These are phyloP conservation scores for Eupeodes latifasciatus DNA, from an alignment of 2,888 invertebrate species.

Conservation along the genomic window DNA sequence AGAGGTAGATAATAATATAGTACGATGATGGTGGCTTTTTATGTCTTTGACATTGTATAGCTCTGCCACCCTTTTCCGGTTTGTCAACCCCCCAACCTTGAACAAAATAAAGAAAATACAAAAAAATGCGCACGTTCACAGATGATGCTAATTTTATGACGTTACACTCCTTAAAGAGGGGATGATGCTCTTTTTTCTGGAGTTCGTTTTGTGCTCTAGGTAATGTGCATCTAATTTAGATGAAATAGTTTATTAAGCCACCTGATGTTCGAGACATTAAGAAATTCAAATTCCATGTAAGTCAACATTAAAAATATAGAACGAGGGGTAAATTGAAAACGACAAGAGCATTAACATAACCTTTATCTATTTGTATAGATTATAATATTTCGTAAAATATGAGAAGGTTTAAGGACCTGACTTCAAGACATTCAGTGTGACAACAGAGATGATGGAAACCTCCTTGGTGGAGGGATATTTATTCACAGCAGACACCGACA, in stretches of 20 bases:
- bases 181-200: constrained; percentile 24
- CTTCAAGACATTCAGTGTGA: not conserved
- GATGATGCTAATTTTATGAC: constrained; percentile 49
- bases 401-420: not conserved
- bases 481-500: not conserved
- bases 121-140: constrained; percentile 42
- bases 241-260: constrained; percentile 32
- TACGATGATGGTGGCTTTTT: constrained; percentile 10
- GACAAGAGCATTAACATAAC: constrained; percentile 15
- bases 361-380: not conserved
- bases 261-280: constrained; percentile 46
- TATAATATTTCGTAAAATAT: not conserved
- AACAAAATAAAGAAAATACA: not conserved
- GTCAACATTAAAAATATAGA: not conserved
- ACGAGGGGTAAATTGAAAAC: not conserved
- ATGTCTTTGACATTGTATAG: constrained; percentile 38
- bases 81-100: not conserved
- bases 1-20: not conserved
- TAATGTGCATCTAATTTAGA: constrained; percentile 17
- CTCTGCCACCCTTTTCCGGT: not conserved
- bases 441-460: constrained; percentile 7
- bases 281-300: constrained; percentile 17
- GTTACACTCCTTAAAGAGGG: constrained; percentile 4
- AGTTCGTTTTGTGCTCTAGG: not conserved
- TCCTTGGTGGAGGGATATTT: not conserved